Base-by-base conservation (phyloP, 2,797 vertebrate genomes). In the Anguilla obscura region DNA sequence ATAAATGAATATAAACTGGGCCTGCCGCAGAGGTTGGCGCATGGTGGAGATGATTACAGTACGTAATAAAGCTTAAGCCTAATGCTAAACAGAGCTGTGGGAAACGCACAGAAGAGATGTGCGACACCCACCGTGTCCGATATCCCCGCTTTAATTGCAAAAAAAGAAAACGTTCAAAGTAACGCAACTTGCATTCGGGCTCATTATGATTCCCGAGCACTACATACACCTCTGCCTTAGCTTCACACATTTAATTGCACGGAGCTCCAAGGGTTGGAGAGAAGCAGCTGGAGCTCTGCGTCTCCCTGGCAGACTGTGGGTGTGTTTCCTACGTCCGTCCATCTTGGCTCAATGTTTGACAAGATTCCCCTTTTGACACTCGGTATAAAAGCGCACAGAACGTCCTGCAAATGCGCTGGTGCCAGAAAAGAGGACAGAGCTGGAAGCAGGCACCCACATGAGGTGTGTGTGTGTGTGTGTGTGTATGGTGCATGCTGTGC, bases 231-330 rank as follows among this genome's bases (percentile, higher is more conserved):
- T 93, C 87, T 91, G 90, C 88, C 91, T 90, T 90, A 91, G 90
- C 90, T 94, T 95, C 92, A 93, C 95, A 96, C 95, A 92, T 95
- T 94, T 96, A 95, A 96, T 95, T 96, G 95, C 18, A 7, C 14
- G 1, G 45, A 45, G 7, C 21, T 50, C 7, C 18, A 40, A 12
- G 40, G 36, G 40, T 16, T 24, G 16, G 45, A 0, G 24, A 3
- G 27, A 1, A 24, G 21, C 14, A 16, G 45, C 40, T 14, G 40
- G 40, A 10, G 79, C 18, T 24, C n/a, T 21, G 18, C 45, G 40
- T 45, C 40, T 24, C n/a, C 76, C 7, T n/a, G 24, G 9, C 48
- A 84, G 82, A 33, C 2, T 30, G 7, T 71, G 48, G 50, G 24
- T 84, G 79, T 4, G 48, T 50, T 27, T 27, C 6, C 18, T 0